A percentile compares a stretch with the other conserved stretches of the same genome.
Evolutionary conservation across 2,888 invertebrate species (phyloP).

Genomic region (Acanthosepion lycidas): DNA sequence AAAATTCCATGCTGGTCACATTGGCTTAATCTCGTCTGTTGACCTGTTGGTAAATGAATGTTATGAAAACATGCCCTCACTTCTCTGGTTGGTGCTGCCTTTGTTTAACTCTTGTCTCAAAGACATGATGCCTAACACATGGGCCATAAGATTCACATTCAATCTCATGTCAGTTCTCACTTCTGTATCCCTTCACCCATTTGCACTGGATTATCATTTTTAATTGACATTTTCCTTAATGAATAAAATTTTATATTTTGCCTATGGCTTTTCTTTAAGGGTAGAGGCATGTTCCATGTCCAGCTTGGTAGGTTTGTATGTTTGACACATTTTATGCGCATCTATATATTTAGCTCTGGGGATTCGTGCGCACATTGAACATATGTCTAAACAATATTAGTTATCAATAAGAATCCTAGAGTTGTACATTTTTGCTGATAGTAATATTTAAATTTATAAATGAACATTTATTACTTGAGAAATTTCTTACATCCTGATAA

Average conservation of each 20-base stretch:
- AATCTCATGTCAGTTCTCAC: background rate
- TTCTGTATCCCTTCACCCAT: background rate
- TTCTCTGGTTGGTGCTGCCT: slow-evolving; percentile 11
- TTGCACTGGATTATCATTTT: background rate
- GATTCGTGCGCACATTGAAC: accelerated
- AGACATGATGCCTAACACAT: slow-evolving; percentile 8
- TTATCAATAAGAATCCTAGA: background rate
- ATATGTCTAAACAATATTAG: background rate
- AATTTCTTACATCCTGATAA: no score
- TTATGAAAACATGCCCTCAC: background rate
- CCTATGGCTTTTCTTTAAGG: background rate
- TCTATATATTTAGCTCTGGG: background rate
- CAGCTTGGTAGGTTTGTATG: background rate
- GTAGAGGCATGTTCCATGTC: background rate
- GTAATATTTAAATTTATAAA: background rate
- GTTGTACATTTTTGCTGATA: background rate
- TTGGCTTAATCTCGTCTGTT: background rate
- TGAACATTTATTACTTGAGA: no score
- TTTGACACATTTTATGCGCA: background rate
- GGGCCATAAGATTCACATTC: background rate
- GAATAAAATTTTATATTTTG: background rate
- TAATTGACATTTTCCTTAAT: background rate
- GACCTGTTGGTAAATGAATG: background rate
- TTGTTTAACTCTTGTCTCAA: background rate
- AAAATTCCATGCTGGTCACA: background rate